phyloP scores from a whole-genome alignment of 2,888 invertebrate genomes.

The Hedychridium roseum region DNA sequence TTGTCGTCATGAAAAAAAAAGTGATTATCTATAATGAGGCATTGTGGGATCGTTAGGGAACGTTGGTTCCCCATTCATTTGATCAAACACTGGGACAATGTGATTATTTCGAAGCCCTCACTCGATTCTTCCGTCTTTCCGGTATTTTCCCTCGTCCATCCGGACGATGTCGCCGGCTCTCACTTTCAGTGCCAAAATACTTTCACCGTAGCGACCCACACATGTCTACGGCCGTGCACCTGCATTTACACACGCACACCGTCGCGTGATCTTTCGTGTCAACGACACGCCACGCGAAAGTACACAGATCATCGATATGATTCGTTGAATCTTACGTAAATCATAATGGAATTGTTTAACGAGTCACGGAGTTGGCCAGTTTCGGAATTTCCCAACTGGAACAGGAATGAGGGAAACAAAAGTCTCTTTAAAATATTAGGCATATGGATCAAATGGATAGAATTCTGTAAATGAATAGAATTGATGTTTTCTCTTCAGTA shows the following conservation, averaged over 20 bases:
- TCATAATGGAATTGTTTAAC: neutral
- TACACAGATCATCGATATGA: slow-evolving; percentile 22
- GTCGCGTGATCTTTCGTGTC: slow-evolving; percentile 19
- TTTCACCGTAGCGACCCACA: slow-evolving; percentile 40
- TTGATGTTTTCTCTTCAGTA: slow-evolving; percentile 36
- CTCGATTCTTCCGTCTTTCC: slow-evolving; percentile 20
- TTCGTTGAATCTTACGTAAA: slow-evolving; percentile 15
- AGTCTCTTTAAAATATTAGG: neutral
- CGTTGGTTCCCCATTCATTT: no score
- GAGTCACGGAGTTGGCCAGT: no score
- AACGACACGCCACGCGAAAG: slow-evolving; percentile 36
- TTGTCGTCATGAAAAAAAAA: no score
- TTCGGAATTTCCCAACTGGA: no score
- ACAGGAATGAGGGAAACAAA: no score
- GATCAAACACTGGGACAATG: neutral
- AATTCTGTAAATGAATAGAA: neutral
- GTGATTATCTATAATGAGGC: no score
- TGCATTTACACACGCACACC: slow-evolving; percentile 10
- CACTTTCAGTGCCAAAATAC: slow-evolving; percentile 55
- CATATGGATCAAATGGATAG: neutral
- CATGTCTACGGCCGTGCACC: slow-evolving; percentile 10
- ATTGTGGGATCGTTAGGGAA: no score
- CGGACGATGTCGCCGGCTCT: slow-evolving; percentile 37
- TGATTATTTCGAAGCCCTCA: slow-evolving; percentile 1
- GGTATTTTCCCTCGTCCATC: slow-evolving; percentile 13